Conservation (phyloP, 2,888 invertebrate genomes). For the Elysia crispata region DNA sequence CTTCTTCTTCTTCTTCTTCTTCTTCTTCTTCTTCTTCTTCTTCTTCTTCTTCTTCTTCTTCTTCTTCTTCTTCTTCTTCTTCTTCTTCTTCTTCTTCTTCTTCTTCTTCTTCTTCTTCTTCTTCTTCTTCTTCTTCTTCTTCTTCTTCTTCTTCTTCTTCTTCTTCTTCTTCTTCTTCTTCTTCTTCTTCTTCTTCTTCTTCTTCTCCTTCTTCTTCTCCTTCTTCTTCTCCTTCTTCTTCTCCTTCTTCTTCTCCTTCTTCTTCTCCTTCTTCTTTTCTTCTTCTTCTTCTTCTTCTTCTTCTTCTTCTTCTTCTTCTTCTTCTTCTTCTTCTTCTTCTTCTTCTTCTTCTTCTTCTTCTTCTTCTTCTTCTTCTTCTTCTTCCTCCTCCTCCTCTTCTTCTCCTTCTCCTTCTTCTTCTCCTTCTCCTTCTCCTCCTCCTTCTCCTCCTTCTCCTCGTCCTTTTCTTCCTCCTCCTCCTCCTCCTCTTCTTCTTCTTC, state of each 20-base stretch:
- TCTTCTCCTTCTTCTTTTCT: neutral
- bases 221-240: neutral
- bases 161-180: neutral
- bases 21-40: no score
- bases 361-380: no score
- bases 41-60: no score
- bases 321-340: slow-evolving; percentile 9
- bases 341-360: slow-evolving; percentile 9
- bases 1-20: no score
- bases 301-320: slow-evolving; percentile 9
- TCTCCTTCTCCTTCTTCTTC: slow-evolving; percentile 13
- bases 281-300: slow-evolving; percentile 9
- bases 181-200: slow-evolving; percentile 9
- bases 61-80: no score
- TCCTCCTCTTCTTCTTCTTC: neutral
- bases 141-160: neutral
- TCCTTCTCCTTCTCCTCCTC: neutral
- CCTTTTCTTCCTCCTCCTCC: neutral
- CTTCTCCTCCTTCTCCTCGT: no score
- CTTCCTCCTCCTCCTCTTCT: neutral
- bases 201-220: slow-evolving; percentile 1
- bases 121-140: neutral
- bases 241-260: neutral
- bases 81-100: no score
- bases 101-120: neutral